Base-by-base conservation (phyloP, 2,113 vertebrate genomes). In the Heterotilapia buettikoferi region DNA sequence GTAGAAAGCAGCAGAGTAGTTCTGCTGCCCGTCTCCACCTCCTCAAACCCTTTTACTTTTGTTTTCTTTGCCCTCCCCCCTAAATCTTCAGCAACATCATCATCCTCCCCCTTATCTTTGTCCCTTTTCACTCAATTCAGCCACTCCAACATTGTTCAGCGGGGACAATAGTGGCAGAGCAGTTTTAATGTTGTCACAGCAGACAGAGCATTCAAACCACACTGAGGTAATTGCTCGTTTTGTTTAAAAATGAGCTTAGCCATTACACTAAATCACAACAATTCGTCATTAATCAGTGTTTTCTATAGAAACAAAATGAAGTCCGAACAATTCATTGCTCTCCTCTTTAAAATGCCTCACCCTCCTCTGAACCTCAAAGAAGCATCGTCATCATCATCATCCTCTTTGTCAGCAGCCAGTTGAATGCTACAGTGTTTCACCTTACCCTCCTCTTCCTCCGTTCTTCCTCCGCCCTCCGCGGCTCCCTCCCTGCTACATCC, bases 31-130 rank as follows among this genome's bases (percentile, higher is more conserved):
- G 11, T 6, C 24, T 45, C 90, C 40, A 56, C 86, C 86, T 81
- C 36, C 56, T 79, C 83, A 80, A 78, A 19, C 86, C 73, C 31
- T 38, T 79, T 86, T 18, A 85, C 88, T 91, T 92, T 89, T 85
- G 84, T 93, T 86, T 86, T 85, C 63, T 88, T 80, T 57, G 71
- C 88, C 92, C 85, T 84, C 84, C 92, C 90, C 91, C 84, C 45
- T 52, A 36, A 78, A 61, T 47, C 43, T 36, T 63, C 19, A 80
- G 40, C 71, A 81, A 31, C 87, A 89, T 87, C 88, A 52, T 84
- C 87, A 24, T 84, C 86, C 80, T 53, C 71, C 88, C 85, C 81
- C 84, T 21, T 59, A 56, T 68, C 84, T 14, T 21, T 3, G 50
- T 71, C 59, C 45, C 16, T 33, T 52, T 43, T 40, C 43, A 24